Conservation (phyloP, 2,888 invertebrate genomes). For the Nephrotoma appendiculata region DNA sequence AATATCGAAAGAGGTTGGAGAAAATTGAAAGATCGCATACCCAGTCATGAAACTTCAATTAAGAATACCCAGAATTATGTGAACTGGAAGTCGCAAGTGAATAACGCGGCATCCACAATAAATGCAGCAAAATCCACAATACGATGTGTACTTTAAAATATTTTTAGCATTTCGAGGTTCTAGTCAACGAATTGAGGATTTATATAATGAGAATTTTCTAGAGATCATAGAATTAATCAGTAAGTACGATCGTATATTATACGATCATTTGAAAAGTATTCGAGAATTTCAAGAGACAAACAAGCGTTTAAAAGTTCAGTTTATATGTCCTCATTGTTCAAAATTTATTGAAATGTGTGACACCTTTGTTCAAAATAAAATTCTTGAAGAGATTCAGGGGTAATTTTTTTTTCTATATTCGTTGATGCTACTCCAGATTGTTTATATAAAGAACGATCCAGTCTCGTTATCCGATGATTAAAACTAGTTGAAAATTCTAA, state of each 20-base stretch:
- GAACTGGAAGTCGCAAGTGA: background rate
- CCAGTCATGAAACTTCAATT: background rate
- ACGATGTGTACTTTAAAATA: background rate
- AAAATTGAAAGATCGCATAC: background rate
- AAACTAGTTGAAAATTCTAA: no score
- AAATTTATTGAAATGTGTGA: no score
- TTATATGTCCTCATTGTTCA: no score
- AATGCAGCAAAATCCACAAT: background rate
- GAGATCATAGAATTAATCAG: background rate
- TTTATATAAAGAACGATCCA: no score
- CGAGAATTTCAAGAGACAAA: background rate
- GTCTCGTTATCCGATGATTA: background rate
- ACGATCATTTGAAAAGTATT: background rate
- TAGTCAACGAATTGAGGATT: no score
- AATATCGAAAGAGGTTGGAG: no score
- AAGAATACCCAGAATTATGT: background rate
- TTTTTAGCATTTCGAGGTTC: no score
- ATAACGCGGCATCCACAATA: background rate
- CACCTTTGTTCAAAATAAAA: no score
- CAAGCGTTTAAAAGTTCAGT: slow-evolving; percentile 2
- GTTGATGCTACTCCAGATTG: no score
- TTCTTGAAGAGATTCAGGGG: no score
- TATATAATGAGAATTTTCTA: background rate
- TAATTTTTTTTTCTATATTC: no score
- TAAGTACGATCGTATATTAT: background rate